Percentiles rank a stretch among this genome's conserved stretches.
Evolutionary conservation across 2,888 invertebrate species (phyloP).

Genomic region (Apodemia hepburni): DNA sequence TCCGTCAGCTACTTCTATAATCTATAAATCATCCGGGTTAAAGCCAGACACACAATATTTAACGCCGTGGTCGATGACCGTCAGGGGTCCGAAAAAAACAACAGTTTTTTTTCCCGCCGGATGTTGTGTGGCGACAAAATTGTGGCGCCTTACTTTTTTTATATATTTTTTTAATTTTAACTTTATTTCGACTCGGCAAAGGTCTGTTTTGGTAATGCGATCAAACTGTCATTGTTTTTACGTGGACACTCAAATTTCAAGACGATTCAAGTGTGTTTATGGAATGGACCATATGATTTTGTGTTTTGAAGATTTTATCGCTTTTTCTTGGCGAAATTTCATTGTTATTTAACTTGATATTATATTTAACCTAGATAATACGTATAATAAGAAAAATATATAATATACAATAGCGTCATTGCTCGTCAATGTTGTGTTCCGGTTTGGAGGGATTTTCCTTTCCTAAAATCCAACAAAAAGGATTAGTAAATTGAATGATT

Average conservation of each 20-base stretch:
- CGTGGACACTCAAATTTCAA: slow-evolving; percentile 35
- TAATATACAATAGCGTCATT: too few species aligned
- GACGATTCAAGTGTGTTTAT: slow-evolving; percentile 2
- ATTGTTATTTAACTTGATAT: not conserved
- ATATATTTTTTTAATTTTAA: slow-evolving; percentile 39
- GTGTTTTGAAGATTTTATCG: not conserved
- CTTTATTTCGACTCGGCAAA: slow-evolving; percentile 24
- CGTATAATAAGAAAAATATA: too few species aligned
- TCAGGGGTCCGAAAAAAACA: slow-evolving; percentile 41
- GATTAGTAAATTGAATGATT: too few species aligned
- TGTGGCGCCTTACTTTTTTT: slow-evolving; percentile 55
- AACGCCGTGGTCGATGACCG: slow-evolving; percentile 57
- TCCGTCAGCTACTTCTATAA: slow-evolving; percentile 37
- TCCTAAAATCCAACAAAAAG: too few species aligned
- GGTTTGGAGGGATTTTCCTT: too few species aligned
- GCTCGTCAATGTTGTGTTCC: too few species aligned
- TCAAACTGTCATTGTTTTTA: slow-evolving; percentile 35
- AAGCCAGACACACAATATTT: slow-evolving; percentile 46
- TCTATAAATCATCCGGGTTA: slow-evolving; percentile 62
- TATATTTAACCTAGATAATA: too few species aligned
- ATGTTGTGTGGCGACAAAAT: slow-evolving; percentile 68
- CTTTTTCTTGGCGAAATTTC: not conserved
- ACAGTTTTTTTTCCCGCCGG: slow-evolving; percentile 49
- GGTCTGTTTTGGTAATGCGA: slow-evolving; percentile 24
- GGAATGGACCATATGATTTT: slow-evolving; percentile 3